Evolutionary conservation across 1,140 invertebrate species (phyloP).

Genomic region (Chymomyza costata): DNA sequence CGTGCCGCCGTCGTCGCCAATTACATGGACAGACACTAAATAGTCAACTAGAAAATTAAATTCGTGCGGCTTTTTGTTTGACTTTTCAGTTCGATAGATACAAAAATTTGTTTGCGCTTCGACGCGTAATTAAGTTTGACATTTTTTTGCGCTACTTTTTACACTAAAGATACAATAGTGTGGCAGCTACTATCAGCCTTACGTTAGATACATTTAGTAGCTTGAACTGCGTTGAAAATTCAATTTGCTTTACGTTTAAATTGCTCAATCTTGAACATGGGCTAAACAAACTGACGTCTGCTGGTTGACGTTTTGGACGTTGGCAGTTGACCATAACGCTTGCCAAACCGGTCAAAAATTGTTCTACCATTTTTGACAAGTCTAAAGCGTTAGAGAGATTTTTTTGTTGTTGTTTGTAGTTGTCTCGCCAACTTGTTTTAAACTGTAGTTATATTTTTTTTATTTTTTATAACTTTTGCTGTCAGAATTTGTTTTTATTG

Average conservation of each 20-base stretch:
- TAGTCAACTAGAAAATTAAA: slow-evolving; percentile 41
- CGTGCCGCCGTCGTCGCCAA: slow-evolving; percentile 20
- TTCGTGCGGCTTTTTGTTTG: slow-evolving; percentile 17
- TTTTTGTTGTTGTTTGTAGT: slow-evolving; percentile 30
- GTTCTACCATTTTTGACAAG: slow-evolving; percentile 65
- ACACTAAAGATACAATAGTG: slow-evolving; percentile 36
- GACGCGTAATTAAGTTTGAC: slow-evolving; percentile 67
- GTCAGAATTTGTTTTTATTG: no score
- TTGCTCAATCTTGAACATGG: slow-evolving; percentile 46
- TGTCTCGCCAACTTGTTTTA: no score
- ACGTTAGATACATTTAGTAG: slow-evolving; percentile 16
- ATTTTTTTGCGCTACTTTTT: slow-evolving; percentile 62
- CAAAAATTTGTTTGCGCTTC: slow-evolving; percentile 62
- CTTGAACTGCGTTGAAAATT: slow-evolving; percentile 14
- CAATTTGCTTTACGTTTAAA: slow-evolving; percentile 32
- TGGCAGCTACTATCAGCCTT: neutral
- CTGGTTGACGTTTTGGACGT: slow-evolving; percentile 18
- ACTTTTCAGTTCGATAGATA: slow-evolving; percentile 25
- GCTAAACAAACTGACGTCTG: slow-evolving; percentile 14
- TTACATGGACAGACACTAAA: no score
- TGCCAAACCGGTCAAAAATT: slow-evolving; percentile 62
- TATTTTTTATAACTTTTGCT: no score
- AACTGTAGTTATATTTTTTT: no score
- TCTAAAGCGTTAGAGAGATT: slow-evolving; percentile 41
- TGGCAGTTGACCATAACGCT: neutral